Evolutionary conservation across 35 echinoderm and acorn worm genomes (phyloP), one percentile per base, ranked within the genome.

Genomic region (Ophioderma brevispina): DNA sequence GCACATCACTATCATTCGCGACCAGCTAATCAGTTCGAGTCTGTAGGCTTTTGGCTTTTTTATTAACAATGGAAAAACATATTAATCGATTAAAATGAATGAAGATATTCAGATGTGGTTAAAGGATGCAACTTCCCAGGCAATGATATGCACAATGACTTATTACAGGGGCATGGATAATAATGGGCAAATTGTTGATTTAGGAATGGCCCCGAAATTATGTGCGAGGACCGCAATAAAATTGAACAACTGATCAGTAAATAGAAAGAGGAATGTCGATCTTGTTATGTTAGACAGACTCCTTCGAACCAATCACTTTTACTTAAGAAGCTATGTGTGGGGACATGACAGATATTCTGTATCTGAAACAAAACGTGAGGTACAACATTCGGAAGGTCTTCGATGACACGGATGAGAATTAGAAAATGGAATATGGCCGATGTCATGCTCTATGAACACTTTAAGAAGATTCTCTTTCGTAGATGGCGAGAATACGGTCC

Each of bases 291-390:
- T 90, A 0, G 76, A 40, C 35, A 80, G 83, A 42, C 83, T 83
- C 21, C 70, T 82, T 30, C n/a, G n/a, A 55, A 90, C 28, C 79
- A 90, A 90, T 90, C 88, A 0, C 56, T 90, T 13, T 36, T 90
- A 21, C 38, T 90, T 19, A 82, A 76, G 38, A 90, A 90, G 83
- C 36, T 90, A 36, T 90, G 32, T 90, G 88, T 64, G 70, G 79
- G 79, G 79, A 82, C 13, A n/a, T 82, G 15, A 38, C 82, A 13
- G 88, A 90, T 33, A 84, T 90, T 76, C 36, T 90, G 23, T 90
- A 82, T 40, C 10, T 77, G 28, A 70, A 14, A 0, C 50, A 76
- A 64, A 39, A 40, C 30, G 33, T 33, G 18, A 79, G 88, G 82
- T 31, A 33, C 37, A 32, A 3, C 55, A 10, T 8, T 76, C 38